phyloP scores from a whole-genome alignment of 2,113 vertebrate genomes.

The Melanocharis versteri region DNA sequence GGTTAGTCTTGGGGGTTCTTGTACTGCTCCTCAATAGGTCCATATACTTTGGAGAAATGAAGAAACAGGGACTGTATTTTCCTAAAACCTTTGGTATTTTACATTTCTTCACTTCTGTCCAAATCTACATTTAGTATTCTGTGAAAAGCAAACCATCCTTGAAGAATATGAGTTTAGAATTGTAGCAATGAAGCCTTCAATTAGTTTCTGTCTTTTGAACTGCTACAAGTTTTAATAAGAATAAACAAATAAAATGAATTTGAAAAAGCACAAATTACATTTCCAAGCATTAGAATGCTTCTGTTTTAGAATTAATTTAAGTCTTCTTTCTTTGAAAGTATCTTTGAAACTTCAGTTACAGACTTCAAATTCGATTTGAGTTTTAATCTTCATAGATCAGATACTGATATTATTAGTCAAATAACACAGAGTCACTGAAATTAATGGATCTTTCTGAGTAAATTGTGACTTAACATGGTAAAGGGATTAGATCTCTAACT shows the following conservation, averaged over 20 bases:
- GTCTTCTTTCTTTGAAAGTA: not conserved
- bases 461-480: not conserved
- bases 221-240: conserved; percentile 8
- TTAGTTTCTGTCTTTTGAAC: conserved; percentile 19
- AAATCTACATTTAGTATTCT: not conserved
- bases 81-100: not conserved
- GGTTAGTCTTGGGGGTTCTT: not conserved
- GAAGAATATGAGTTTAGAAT: not conserved
- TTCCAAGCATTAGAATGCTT: not conserved
- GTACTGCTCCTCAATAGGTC: not conserved
- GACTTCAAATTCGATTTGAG: conserved; percentile 20
- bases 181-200: not conserved
- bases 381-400: conserved; percentile 26
- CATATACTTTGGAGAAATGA: not conserved
- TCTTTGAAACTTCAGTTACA: conserved; percentile 33
- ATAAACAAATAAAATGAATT: conserved; percentile 13
- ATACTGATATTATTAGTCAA: conserved; percentile 23
- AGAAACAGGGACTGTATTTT: not conserved
- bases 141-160: not conserved
- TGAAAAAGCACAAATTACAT: not conserved
- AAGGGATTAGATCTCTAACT: not conserved
- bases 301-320: conserved; percentile 29
- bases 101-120: not conserved
- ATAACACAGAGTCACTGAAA: not conserved
- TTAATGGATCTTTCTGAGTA: not conserved